These are phyloP conservation scores for Ophthalmolycus amberensis DNA, from an alignment of 2,113 vertebrate species.

Conservation along the genomic window DNA sequence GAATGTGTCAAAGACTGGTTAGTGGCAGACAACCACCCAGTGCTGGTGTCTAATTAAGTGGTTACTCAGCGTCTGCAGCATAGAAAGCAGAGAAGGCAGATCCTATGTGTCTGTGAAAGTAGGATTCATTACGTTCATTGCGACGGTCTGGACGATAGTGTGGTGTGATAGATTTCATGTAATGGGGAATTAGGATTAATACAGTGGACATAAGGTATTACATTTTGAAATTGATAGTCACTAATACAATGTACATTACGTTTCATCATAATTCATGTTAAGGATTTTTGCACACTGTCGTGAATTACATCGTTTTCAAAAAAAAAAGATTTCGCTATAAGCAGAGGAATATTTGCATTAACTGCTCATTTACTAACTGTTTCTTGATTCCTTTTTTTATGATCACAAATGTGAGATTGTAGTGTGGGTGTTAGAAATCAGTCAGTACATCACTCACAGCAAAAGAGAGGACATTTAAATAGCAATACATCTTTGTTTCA, in stretches of 20 bases:
- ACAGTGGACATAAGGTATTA: conserved; percentile 20
- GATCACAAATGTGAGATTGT: conserved; percentile 11
- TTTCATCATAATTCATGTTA: conserved; percentile 21
- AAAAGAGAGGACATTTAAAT: neutral
- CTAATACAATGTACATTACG: conserved; percentile 27
- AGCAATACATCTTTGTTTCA: neutral
- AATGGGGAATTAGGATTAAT: conserved; percentile 45
- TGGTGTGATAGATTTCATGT: conserved; percentile 31
- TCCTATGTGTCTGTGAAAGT: conserved; percentile 15
- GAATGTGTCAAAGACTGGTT: conserved; percentile 22
- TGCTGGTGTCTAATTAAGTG: conserved; percentile 28
- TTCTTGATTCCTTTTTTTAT: neutral
- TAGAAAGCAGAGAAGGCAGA: conserved; percentile 17
- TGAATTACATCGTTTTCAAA: neutral
- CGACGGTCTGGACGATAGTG: neutral
- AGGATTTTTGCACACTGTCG: neutral
- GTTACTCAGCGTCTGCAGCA: conserved; percentile 7
- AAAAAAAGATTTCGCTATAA: conserved; percentile 6
- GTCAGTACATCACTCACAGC: neutral
- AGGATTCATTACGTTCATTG: conserved; percentile 51
- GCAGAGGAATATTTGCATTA: conserved; percentile 7
- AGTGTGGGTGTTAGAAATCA: conserved; percentile 12
- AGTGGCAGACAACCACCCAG: conserved; percentile 16
- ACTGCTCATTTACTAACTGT: conserved; percentile 15
- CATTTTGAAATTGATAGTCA: conserved; percentile 38